Evolutionary conservation across 2,113 vertebrate genomes (phyloP), one percentile per base, ranked within the genome.

Genomic region (Morone saxatilis): DNA sequence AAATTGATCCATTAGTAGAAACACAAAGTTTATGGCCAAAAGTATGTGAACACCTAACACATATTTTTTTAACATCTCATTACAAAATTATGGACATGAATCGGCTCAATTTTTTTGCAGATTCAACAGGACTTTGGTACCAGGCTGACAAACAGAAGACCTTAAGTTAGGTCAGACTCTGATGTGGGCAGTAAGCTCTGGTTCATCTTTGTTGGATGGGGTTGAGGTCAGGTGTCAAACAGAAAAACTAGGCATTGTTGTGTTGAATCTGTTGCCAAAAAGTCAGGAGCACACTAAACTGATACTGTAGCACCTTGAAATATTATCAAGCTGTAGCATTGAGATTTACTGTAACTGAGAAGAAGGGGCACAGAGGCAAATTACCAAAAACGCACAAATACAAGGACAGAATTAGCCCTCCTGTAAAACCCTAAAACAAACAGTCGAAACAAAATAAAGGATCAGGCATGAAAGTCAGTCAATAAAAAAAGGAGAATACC

Each of bases 121-220:
- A 65, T 40, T 67, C 40, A 61, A n/a, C 20, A 71, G 61, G 12
- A 13, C 51, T 36, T 62, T 57, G 53, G 68, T 63, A 50, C 36
- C 50, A 3, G 63, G 53, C 41, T 59, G 63, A 25, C 72, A 41
- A 25, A 25, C 25, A 25, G 25, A 25, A 59, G 16, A 12, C 70
- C 57, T 17, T 48, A 17, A 36, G 40, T 6, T 65, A 69, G 68
- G 25, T 61, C 43, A 41, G 45, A 10, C 7, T 4, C 16, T 25
- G 71, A 43, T 51, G 43, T 16, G 8, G 17, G 75, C 31, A 31
- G 19, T 25, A 71, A n/a, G 3, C 40, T 20, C 9, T 25, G 14
- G 54, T 75, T 56, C 17, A 70, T 51, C 63, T 74, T 60, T 51
- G 71, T 43, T 36, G 12, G 47, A 71, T 22, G 66, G 22, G 14